Evolutionary conservation across 1,140 invertebrate genomes (phyloP), one percentile per base, ranked within the genome.

Genomic region (Berghia stephanieae): DNA sequence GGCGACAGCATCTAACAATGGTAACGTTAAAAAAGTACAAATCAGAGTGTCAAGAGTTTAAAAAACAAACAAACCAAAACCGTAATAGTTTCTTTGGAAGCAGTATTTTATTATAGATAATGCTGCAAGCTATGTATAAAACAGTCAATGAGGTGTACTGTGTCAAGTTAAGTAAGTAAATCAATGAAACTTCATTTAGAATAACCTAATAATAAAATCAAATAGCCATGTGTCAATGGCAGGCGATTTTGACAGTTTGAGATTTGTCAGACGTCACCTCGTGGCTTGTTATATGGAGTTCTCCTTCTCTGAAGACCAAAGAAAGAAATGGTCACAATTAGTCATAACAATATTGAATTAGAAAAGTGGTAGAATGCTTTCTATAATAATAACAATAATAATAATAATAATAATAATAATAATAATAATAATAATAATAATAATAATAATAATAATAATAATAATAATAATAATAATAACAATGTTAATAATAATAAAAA

Each of bases 171-270:
- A n/a, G n/a, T n/a, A n/a, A n/a, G n/a, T n/a, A n/a, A n/a, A n/a
- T n/a, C n/a, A n/a, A n/a, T n/a, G n/a, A n/a, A n/a, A n/a, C n/a
- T n/a, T n/a, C n/a, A n/a, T n/a, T n/a, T n/a, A n/a, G n/a, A n/a
- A n/a, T n/a, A n/a, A n/a, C n/a, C n/a, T n/a, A n/a, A n/a, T n/a
- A n/a, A n/a, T n/a, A n/a, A n/a, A n/a, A n/a, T n/a, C n/a, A n/a
- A n/a, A n/a, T n/a, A n/a, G n/a, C n/a, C 5, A 87, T 88, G 78
- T 88, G 86, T 40, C 80, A 86, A 24, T 86, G 80, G 44, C 88
- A 86, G 46, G 81, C 81, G 42, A 86, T 71, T 31, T 74, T 82
- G 40, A 87, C 71, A 52, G 83, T 83, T 63, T 83, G 83, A 60
- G 77, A 74, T 63, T 80, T 80, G n/a, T 80, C 78, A 36, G 84